Base-by-base conservation (phyloP, 2,888 invertebrate genomes). In the Cosmopolites sordidus region DNA sequence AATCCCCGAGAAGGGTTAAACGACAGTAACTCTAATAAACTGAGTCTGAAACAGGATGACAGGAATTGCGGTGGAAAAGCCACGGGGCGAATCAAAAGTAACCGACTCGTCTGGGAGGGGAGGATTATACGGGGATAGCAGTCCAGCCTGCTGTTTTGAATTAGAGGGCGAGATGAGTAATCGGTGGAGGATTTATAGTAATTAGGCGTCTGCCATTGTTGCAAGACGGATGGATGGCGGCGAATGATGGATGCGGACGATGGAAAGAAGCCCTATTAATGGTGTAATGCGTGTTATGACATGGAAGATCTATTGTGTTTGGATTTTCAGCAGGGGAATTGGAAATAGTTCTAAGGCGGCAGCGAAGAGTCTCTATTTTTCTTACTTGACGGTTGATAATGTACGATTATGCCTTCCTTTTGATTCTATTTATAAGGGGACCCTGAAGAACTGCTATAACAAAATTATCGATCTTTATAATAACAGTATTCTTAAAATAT, bases 121-220 rank as follows among this genome's bases (percentile, higher is more conserved):
- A 5, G 22, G 22, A 22, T 22, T 22, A 22, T 22, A 22, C 22
- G 22, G 22, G 22, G 22, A 8, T 5, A 8, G 22, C 22, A 22
- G 22, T 22, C 22, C 22, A 8, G 22, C 22, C 4, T 8, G 22
- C 8, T 22, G 33, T 12, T 12, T 33, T 33, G 12, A 33, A 33
- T 33, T 33, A 12, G 33, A n/a, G 3, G 11, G 11, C 33, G 33
- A 5, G 33, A 33, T 33, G 33, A 33, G 33, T 33, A 33, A 33
- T 33, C 62, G 62, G 60, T 55, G 58, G 54, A 60, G 60, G 56
- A 60, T 60, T 60, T 56, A 54, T 50, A 46, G 56, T 56, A 60
- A 60, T 60, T 60, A 60, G 56, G 54, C 44, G 30, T 48, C 54
- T 54, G 54, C 46, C 54, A 54, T 54, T 54, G 54, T 54, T 54